A percentile compares a stretch with the other conserved stretches of the same genome.
These are phyloP conservation scores for Danio tinwini DNA, from an alignment of 2,797 vertebrate genomes.

Conservation along the genomic window DNA sequence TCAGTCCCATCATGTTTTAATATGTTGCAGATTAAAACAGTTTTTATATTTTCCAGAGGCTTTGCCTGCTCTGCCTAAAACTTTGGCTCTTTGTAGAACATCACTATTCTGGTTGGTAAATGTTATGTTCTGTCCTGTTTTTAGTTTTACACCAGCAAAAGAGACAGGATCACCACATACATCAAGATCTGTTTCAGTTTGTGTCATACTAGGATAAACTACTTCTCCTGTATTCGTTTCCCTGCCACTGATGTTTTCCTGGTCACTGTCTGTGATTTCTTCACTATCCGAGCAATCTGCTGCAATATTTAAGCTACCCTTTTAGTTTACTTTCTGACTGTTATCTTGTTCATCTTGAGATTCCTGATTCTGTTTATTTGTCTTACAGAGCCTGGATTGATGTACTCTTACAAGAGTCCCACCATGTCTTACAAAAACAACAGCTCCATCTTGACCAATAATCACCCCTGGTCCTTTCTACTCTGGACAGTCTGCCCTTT, in stretches of 20 bases:
- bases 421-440: constrained; percentile 42
- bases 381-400: constrained; percentile 17
- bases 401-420: constrained; percentile 16
- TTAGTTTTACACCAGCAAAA: constrained; percentile 10
- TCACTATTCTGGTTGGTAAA: constrained; percentile 17
- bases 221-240: no score
- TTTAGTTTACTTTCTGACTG: neutral
- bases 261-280: no score
- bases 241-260: no score
- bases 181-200: neutral
- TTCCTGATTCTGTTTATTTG: neutral
- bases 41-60: constrained; percentile 33
- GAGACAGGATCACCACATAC: neutral
- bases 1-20: constrained; percentile 11
- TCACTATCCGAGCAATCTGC: no score
- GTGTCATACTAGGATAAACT: no score
- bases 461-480: constrained; percentile 33
- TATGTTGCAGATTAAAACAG: constrained; percentile 34
- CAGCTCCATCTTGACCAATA: constrained; percentile 33
- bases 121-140: constrained; percentile 37
- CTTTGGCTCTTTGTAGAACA: constrained; percentile 7
- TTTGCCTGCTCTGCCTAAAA: constrained; percentile 49
- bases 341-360: neutral
- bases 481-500: neutral
- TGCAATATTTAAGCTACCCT: neutral